Conservation (phyloP, 2,888 invertebrate species). For the Chydorus sphaericus region DNA sequence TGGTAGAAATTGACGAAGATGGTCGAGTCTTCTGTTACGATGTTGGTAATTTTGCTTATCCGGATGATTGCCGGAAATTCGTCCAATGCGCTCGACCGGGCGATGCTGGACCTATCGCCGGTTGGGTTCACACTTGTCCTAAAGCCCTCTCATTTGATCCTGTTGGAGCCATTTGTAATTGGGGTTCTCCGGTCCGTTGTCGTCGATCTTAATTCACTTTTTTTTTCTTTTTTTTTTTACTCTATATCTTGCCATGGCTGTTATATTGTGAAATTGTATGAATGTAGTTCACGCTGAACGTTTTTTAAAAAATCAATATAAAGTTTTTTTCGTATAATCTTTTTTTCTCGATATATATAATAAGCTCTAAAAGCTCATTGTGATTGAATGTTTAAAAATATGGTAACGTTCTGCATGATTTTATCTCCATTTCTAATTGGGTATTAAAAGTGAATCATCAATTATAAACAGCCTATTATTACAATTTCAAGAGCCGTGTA, state of each 20-base stretch:
- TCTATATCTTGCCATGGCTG: neutral
- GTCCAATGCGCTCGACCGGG: conserved; percentile 76
- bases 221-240: neutral
- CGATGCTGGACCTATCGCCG: conserved; percentile 47
- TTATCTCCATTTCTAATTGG: too few species aligned
- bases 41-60: conserved; percentile 82
- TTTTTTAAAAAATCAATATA: neutral
- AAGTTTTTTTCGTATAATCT: neutral
- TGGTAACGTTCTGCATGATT: too few species aligned
- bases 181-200: conserved; percentile 31
- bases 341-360: too few species aligned
- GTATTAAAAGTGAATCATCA: too few species aligned
- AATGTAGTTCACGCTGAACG: neutral
- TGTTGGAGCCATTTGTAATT: conserved; percentile 79
- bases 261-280: too few species aligned
- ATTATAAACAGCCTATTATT: too few species aligned
- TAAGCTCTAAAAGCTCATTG: too few species aligned
- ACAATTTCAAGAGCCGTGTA: too few species aligned
- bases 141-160: conserved; percentile 74
- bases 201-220: neutral
- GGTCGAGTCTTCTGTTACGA: conserved; percentile 71
- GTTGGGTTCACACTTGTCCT: conserved; percentile 81
- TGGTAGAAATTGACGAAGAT: conserved; percentile 42
- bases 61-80: conserved; percentile 76
- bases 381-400: too few species aligned